These are phyloP conservation scores for Drosophila santomea DNA, from an alignment of 1,140 invertebrate genomes.

Conservation along the genomic window DNA sequence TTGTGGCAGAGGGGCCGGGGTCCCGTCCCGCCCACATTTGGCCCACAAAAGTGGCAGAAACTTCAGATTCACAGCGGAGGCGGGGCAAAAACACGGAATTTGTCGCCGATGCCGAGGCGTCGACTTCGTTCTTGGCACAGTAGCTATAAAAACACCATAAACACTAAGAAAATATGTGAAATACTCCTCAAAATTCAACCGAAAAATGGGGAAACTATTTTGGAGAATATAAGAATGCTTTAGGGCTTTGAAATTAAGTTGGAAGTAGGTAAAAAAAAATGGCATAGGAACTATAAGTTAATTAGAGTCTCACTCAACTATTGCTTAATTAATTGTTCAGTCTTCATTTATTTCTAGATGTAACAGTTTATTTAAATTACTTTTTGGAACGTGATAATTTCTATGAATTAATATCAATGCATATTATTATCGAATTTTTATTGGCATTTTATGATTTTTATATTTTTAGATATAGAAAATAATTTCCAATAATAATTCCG, in stretches of 20 bases:
- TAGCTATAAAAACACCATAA: slow-evolving; percentile 42
- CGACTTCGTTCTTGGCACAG: slow-evolving; percentile 45
- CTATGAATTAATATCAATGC: too few relatives aligned
- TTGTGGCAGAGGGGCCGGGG: slow-evolving; percentile 12
- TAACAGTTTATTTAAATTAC: too few relatives aligned
- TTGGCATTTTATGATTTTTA: too few relatives aligned
- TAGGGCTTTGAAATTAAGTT: slow-evolving; percentile 8
- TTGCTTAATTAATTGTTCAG: not conserved
- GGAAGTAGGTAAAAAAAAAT: not conserved
- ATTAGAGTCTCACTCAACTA: not conserved
- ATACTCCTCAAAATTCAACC: slow-evolving; percentile 23
- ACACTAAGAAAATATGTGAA: slow-evolving; percentile 36
- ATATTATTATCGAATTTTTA: too few relatives aligned
- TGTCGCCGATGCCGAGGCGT: slow-evolving; percentile 40
- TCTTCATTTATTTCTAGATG: too few relatives aligned
- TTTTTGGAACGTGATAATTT: too few relatives aligned
- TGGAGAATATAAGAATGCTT: not conserved
- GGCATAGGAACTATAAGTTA: not conserved
- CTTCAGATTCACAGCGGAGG: slow-evolving; percentile 30
- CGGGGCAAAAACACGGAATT: slow-evolving; percentile 26
- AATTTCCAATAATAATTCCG: not conserved
- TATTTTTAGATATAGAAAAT: too few relatives aligned
- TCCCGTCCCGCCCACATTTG: slow-evolving; percentile 19
- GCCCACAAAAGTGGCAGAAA: slow-evolving; percentile 26
- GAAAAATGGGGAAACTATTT: slow-evolving; percentile 24